These are phyloP conservation scores for Cydia fagiglandana DNA, from an alignment of 1,140 invertebrate species.

Conservation along the genomic window DNA sequence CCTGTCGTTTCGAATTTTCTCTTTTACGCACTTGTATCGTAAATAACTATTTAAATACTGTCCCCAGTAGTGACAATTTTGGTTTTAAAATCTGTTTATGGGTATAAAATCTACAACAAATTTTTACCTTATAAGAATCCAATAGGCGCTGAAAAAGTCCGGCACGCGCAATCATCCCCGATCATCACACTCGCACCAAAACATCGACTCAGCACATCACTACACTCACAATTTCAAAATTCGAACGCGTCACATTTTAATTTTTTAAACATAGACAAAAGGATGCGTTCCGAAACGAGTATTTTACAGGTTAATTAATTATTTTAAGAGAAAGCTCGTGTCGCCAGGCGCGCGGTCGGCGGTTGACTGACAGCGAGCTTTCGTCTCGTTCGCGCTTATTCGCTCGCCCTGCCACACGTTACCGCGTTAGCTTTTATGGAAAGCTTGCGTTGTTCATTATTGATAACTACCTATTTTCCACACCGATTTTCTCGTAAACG, in stretches of 20 bases:
- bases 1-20: too few relatives aligned
- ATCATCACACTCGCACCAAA: slow-evolving; percentile 32
- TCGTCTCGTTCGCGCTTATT: slow-evolving; percentile 9
- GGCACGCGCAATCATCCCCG: slow-evolving; percentile 39
- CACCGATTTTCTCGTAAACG: too few relatives aligned
- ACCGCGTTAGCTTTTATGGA: not conserved
- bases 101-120: too few relatives aligned
- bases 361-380: slow-evolving; percentile 25
- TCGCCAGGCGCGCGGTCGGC: slow-evolving; percentile 4
- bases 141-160: slow-evolving; percentile 42
- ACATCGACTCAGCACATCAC: slow-evolving; percentile 27
- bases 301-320: not conserved
- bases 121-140: slow-evolving; percentile 64
- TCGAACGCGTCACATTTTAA: slow-evolving; percentile 15
- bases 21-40: too few relatives aligned
- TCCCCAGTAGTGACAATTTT: too few relatives aligned
- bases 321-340: slow-evolving; percentile 16
- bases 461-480: slow-evolving; percentile 3
- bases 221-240: slow-evolving; percentile 11
- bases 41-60: too few relatives aligned
- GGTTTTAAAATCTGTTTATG: too few relatives aligned
- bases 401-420: not conserved
- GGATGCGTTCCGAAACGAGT: not conserved
- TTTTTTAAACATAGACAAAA: slow-evolving; percentile 4
- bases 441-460: not conserved